Evolutionary conservation across 2,797 vertebrate species (phyloP).

Genomic region (Falco concolor): DNA sequence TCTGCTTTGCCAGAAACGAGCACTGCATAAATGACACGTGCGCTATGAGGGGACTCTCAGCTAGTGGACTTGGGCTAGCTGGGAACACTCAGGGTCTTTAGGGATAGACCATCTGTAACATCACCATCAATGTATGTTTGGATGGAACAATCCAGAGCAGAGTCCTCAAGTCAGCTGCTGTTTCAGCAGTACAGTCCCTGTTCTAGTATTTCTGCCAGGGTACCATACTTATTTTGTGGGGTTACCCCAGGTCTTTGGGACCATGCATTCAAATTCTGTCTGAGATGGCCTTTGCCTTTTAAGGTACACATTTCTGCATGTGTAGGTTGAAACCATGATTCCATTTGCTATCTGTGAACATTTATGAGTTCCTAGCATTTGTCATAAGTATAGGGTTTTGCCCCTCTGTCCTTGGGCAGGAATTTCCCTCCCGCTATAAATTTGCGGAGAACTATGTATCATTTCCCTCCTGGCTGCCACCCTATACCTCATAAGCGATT

Average conservation of each 20-base stretch:
- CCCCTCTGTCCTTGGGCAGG: conserved; percentile 57
- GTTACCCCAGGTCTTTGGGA: neutral
- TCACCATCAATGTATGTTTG: neutral
- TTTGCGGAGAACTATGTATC: conserved; percentile 31
- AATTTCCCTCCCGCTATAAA: conserved; percentile 42
- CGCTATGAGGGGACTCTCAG: neutral
- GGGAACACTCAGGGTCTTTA: neutral
- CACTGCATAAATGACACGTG: neutral
- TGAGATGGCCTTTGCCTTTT: neutral
- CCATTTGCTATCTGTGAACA: neutral
- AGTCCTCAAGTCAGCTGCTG: neutral
- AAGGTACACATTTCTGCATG: neutral
- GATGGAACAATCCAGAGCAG: neutral
- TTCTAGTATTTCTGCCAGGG: neutral
- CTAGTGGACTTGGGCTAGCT: neutral
- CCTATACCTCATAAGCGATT: conserved; percentile 57
- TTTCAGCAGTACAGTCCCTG: neutral
- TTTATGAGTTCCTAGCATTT: neutral
- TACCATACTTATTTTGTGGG: neutral
- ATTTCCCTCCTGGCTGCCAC: conserved; percentile 55
- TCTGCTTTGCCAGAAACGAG: neutral
- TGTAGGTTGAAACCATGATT: neutral
- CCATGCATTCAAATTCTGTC: fast-evolving
- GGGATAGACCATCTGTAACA: neutral
- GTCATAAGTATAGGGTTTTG: neutral